These are phyloP conservation scores for Discoglossus pictus DNA, from an alignment of 2,797 vertebrate genomes.

Conservation along the genomic window DNA sequence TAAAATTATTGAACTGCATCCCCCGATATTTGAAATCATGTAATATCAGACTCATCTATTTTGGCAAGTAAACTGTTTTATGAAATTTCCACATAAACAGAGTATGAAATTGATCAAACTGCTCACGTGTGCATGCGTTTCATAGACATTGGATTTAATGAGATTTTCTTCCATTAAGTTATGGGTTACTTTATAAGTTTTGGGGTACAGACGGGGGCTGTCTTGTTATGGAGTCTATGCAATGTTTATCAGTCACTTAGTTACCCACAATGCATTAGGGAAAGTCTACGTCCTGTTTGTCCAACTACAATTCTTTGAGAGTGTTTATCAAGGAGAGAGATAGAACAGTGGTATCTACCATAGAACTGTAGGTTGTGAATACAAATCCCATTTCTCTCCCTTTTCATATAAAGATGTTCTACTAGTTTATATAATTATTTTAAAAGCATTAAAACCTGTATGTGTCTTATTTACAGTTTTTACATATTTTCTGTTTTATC, in stretches of 20 bases:
- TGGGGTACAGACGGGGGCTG: background rate
- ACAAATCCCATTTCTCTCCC: no score
- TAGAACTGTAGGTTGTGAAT: no score
- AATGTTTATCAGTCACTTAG: conserved; percentile 9
- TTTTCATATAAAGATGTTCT: no score
- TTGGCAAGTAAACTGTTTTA: conserved; percentile 48
- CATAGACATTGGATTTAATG: background rate
- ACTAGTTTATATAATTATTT: no score
- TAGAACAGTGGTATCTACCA: no score
- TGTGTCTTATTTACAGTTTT: no score
- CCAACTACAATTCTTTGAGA: no score
- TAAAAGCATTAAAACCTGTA: no score
- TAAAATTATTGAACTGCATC: conserved; percentile 23
- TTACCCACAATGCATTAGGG: conserved; percentile 1
- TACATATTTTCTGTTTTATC: no score
- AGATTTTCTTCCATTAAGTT: background rate
- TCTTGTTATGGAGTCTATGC: conserved; percentile 8
- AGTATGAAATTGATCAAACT: conserved; percentile 39
- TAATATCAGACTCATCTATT: conserved; percentile 50
- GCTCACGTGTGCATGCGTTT: conserved; percentile 4
- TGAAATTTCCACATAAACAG: conserved; percentile 51
- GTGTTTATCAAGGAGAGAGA: no score
- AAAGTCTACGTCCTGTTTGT: no score
- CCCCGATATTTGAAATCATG: conserved; percentile 22
- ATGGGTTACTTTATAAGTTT: background rate